Evolutionary conservation across 1,140 invertebrate genomes (phyloP).

Genomic region (Macrotrachela quadricornifera): DNA sequence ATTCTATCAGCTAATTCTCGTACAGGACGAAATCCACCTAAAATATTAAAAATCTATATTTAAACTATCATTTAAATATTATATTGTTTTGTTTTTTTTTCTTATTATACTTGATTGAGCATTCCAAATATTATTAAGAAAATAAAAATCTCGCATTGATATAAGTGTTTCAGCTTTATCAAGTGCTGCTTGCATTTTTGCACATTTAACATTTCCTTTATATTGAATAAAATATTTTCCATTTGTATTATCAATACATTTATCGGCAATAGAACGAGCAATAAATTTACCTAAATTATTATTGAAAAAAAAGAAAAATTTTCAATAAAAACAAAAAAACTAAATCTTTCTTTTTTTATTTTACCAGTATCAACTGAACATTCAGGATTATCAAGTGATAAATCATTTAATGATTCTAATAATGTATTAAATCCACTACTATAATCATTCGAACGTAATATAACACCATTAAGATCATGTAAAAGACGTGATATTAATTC

Average conservation of each 20-base stretch:
- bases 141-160: conserved; percentile 63
- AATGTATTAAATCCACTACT: conserved; percentile 54
- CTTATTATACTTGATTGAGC: conserved; percentile 53
- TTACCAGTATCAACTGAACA: conserved; percentile 38
- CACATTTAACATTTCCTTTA: not conserved
- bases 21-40: conserved; percentile 61
- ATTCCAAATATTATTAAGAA: not conserved
- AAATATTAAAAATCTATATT: no score
- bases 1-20: conserved; percentile 53
- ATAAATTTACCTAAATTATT: conserved; percentile 74
- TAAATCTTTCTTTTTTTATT: not conserved
- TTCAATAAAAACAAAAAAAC: not conserved
- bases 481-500: conserved; percentile 73
- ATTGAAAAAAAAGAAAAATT: conserved; percentile 12
- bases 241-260: conserved; percentile 19
- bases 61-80: conserved; percentile 31
- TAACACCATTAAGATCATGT: conserved; percentile 55
- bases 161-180: conserved; percentile 54
- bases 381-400: conserved; percentile 66
- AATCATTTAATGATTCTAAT: conserved; percentile 51
- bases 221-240: not conserved
- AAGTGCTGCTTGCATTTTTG: conserved; percentile 34
- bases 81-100: no score
- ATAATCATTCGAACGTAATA: conserved; percentile 52
- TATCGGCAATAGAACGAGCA: conserved; percentile 67